A percentile compares a stretch with the other conserved stretches of the same genome.
Evolutionary conservation across 2,797 vertebrate genomes (phyloP).

Genomic region (Enteromius thamalakanensis): DNA sequence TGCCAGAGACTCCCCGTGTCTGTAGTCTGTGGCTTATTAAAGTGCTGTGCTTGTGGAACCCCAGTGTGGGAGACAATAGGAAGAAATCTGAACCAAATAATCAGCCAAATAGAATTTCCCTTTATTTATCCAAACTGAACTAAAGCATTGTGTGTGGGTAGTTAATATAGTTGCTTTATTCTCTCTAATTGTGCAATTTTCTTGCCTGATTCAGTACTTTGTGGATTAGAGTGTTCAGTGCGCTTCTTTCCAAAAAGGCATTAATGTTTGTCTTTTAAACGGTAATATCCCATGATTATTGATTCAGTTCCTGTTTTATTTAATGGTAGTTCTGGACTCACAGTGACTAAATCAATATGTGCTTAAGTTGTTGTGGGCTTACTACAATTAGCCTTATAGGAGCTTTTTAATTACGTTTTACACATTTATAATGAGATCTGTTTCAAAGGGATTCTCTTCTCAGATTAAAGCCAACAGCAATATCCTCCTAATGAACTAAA

Average conservation of each 20-base stretch:
- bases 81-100: slow-evolving; percentile 24
- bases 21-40: slow-evolving; percentile 51
- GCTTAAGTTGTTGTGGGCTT: slow-evolving; percentile 33
- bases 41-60: slow-evolving; percentile 27
- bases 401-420: slow-evolving; percentile 60
- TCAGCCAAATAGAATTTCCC: background rate
- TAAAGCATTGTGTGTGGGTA: slow-evolving; percentile 18
- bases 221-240: background rate
- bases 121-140: slow-evolving; percentile 19
- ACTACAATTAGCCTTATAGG: slow-evolving; percentile 42
- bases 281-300: background rate
- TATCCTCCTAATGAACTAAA: slow-evolving; percentile 3
- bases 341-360: slow-evolving; percentile 50
- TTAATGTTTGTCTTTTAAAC: slow-evolving; percentile 15
- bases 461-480: slow-evolving; percentile 20
- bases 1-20: slow-evolving; percentile 34
- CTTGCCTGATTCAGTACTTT: background rate
- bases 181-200: background rate
- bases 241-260: background rate
- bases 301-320: slow-evolving; percentile 35
- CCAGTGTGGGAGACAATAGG: slow-evolving; percentile 18
- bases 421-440: slow-evolving; percentile 59
- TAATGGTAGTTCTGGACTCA: slow-evolving; percentile 25
- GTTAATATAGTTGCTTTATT: slow-evolving; percentile 6
- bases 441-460: slow-evolving; percentile 62